A percentile compares a stretch with the other conserved stretches of the same genome.
phyloP scores from a whole-genome alignment of 2,113 vertebrate genomes.

The Hiodon alosoides region DNA sequence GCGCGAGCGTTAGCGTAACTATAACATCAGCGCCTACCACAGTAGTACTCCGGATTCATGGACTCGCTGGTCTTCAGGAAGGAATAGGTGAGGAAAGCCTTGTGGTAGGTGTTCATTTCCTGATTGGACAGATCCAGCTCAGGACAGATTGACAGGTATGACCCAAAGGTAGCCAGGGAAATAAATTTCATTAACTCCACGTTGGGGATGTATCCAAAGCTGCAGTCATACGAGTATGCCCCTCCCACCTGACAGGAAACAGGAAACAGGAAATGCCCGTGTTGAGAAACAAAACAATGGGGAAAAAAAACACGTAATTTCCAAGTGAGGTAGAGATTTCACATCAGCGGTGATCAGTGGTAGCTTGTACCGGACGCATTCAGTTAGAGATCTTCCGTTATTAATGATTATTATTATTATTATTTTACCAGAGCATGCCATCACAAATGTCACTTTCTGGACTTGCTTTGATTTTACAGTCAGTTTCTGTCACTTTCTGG shows the following conservation, averaged over 20 bases:
- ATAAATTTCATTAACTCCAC: constrained; percentile 99
- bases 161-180: constrained; percentile 91
- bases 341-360: too few relatives aligned
- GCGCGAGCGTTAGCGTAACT: too few relatives aligned
- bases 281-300: not conserved
- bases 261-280: not conserved
- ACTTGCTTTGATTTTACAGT: too few relatives aligned
- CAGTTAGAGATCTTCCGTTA: too few relatives aligned
- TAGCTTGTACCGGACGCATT: too few relatives aligned
- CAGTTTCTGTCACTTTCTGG: too few relatives aligned
- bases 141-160: constrained; percentile 86
- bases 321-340: not conserved
- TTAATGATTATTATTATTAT: too few relatives aligned
- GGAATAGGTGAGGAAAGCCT: constrained; percentile 88
- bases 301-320: not conserved
- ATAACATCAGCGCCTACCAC: constrained; percentile 62
- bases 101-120: constrained; percentile 90
- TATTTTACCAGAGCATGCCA: too few relatives aligned
- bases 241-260: constrained; percentile 75
- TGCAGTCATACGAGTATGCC: constrained; percentile 92
- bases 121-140: constrained; percentile 67
- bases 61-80: constrained; percentile 88
- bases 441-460: too few relatives aligned
- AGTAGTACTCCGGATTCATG: constrained; percentile 87
- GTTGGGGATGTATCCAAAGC: constrained; percentile 93